Evolutionary conservation across 2,113 vertebrate genomes (phyloP).

Genomic region (Cranoglanis bouderius): DNA sequence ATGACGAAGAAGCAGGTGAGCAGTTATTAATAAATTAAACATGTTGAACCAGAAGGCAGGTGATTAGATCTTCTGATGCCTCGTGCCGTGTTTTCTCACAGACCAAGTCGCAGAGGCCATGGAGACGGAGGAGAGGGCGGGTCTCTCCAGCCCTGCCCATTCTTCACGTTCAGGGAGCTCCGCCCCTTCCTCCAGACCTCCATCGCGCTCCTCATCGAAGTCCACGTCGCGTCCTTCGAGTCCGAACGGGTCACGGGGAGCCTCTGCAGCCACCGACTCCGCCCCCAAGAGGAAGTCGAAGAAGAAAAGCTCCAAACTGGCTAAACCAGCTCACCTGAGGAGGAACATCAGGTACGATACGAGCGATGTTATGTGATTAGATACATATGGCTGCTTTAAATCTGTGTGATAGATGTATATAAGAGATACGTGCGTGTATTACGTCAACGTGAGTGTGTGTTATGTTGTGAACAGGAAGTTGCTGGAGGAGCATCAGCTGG

Average conservation of each 20-base stretch:
- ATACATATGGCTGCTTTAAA: background rate
- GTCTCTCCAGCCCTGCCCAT: slow-evolving; percentile 77
- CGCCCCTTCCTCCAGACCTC: slow-evolving; percentile 78
- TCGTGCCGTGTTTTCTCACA: slow-evolving; percentile 55
- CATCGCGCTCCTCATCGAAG: slow-evolving; percentile 81
- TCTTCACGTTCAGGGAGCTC: slow-evolving; percentile 85
- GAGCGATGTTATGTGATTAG: background rate
- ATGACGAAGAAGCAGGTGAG: slow-evolving; percentile 62
- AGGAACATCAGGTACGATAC: slow-evolving; percentile 89
- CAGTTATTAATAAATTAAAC: background rate
- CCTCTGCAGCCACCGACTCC: slow-evolving; percentile 66
- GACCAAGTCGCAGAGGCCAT: slow-evolving; percentile 77
- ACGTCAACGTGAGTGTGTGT: background rate
- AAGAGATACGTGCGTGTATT: background rate
- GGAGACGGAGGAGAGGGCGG: slow-evolving; percentile 73
- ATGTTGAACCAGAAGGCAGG: too few species aligned
- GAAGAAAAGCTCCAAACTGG: slow-evolving; percentile 82
- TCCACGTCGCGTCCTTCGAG: slow-evolving; percentile 68
- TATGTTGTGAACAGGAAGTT: slow-evolving; percentile 79
- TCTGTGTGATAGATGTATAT: background rate
- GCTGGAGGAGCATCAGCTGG: slow-evolving; percentile 93
- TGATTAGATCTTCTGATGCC: background rate
- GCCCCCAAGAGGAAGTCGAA: slow-evolving; percentile 69
- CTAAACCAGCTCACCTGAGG: slow-evolving; percentile 90
- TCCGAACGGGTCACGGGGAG: slow-evolving; percentile 58